A percentile compares a stretch with the other conserved stretches of the same genome.
phyloP scores from a whole-genome alignment of 2,797 vertebrate species.

The Varecia variegata region DNA sequence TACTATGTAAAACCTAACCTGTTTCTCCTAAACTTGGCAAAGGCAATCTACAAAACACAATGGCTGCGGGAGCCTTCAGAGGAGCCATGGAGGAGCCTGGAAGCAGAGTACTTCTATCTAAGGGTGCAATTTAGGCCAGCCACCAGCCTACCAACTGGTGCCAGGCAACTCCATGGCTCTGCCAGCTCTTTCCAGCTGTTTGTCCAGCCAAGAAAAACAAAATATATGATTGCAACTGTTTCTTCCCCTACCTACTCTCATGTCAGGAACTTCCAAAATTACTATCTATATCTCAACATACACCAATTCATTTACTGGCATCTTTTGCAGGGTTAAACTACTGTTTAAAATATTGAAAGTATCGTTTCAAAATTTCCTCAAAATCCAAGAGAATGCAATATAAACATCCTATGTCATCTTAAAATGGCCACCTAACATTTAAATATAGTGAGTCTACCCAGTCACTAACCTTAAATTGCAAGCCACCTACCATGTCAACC shows the following conservation, averaged over 20 bases:
- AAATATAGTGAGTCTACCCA: constrained; percentile 50
- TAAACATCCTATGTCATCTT: constrained; percentile 60
- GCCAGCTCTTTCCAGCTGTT: background rate
- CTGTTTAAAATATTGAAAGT: background rate
- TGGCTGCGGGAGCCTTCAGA: background rate
- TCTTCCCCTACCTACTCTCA: background rate
- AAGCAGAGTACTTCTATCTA: background rate
- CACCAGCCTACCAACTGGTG: background rate
- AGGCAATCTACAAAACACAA: background rate
- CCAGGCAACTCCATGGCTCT: background rate
- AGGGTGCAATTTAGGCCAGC: background rate
- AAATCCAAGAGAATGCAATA: constrained; percentile 29
- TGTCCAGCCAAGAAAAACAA: background rate
- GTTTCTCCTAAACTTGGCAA: background rate
- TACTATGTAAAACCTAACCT: background rate
- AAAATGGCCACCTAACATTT: constrained; percentile 70
- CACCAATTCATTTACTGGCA: background rate
- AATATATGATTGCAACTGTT: background rate
- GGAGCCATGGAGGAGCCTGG: background rate
- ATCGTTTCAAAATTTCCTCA: constrained; percentile 15
- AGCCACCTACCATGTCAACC: constrained; percentile 55
- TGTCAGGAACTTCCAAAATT: background rate
- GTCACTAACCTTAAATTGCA: constrained; percentile 71
- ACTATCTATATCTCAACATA: background rate
- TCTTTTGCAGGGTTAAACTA: background rate